Base-by-base conservation (phyloP, 1,140 invertebrate genomes). In the Ptiloglossa arizonensis region DNA sequence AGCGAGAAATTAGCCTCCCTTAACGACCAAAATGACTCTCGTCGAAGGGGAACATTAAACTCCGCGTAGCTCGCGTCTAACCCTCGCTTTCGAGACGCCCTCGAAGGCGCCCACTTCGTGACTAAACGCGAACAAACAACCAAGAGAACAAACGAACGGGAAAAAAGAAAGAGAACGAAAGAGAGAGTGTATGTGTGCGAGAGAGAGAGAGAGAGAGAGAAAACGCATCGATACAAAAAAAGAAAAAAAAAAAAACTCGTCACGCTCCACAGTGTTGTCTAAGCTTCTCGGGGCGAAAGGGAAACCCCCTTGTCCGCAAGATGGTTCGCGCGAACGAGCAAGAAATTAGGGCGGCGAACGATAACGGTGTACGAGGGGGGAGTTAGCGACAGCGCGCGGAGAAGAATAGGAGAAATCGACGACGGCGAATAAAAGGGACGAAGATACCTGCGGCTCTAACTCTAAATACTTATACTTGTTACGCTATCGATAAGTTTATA, bases 401-500 rank as follows among this genome's bases (percentile, higher is more conserved):
- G 50, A 54, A 70, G 6, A 60, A 46, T 81, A 73, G 54, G 29
- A 44, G 67, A 81, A n/a, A 71, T 6, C 81, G 79, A 74, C 4
- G 35, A 81, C 38, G 50, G 66, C 77, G 70, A 44, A 75, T 29
- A 35, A 73, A 76, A 82, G 48, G 86, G 85, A 86, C 81, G 70
- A 86, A 82, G 84, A 86, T 88, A 91, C 83, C 86, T 86, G 86
- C 83, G 86, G 87, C 86, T 90, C 85, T 89, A 90, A 88, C 87
- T 90, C 87, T 88, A 89, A 90, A 90, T 86, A 89, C 86, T 87
- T 87, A 89, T 83, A 90, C 87, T 90, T 90, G 89, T 91, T 91
- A 91, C 85, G 88, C 89, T 91, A 90, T 91, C 90, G 70, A 90
- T 90, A 91, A 90, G 89, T 91, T 91, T 90, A 90, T 90, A 90